Evolutionary conservation across 92 coral and sea anemone species (phyloP).

Genomic region (Bergia puertoricense): DNA sequence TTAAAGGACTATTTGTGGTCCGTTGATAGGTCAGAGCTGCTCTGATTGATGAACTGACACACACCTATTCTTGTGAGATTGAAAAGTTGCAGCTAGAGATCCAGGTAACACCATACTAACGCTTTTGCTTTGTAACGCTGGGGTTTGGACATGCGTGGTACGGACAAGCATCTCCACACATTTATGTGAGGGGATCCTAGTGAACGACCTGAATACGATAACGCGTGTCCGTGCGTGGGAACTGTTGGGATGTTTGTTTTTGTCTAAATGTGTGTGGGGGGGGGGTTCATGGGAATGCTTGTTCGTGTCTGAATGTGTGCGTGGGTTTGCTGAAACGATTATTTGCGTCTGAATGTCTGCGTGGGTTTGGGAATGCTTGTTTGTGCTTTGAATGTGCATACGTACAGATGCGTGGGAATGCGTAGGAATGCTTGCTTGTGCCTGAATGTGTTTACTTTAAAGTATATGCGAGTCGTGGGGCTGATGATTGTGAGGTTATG

Average conservation of each 20-base stretch:
- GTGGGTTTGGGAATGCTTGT: no score
- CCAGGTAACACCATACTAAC: slow-evolving; percentile 59
- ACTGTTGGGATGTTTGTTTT: background rate
- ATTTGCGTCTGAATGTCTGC: no score
- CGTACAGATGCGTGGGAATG: no score
- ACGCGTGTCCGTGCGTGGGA: background rate
- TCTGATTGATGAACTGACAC: slow-evolving; percentile 59
- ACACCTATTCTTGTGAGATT: slow-evolving; percentile 55
- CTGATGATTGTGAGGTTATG: background rate
- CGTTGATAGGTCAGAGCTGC: slow-evolving; percentile 62
- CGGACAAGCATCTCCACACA: background rate
- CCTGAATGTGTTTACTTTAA: no score
- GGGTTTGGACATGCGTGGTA: background rate
- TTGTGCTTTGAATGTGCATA: no score
- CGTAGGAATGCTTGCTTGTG: no score
- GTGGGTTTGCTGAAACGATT: no score
- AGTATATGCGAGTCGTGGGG: background rate
- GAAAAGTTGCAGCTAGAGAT: slow-evolving; percentile 66
- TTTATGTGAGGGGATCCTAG: background rate
- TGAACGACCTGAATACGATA: background rate
- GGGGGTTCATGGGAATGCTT: background rate
- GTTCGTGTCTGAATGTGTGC: background rate
- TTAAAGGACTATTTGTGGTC: slow-evolving; percentile 34
- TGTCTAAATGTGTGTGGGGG: background rate
- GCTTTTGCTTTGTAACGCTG: background rate